Evolutionary conservation across 2,113 vertebrate species (phyloP), one percentile per base, ranked within the genome.

Genomic region (Microtus ochrogaster): DNA sequence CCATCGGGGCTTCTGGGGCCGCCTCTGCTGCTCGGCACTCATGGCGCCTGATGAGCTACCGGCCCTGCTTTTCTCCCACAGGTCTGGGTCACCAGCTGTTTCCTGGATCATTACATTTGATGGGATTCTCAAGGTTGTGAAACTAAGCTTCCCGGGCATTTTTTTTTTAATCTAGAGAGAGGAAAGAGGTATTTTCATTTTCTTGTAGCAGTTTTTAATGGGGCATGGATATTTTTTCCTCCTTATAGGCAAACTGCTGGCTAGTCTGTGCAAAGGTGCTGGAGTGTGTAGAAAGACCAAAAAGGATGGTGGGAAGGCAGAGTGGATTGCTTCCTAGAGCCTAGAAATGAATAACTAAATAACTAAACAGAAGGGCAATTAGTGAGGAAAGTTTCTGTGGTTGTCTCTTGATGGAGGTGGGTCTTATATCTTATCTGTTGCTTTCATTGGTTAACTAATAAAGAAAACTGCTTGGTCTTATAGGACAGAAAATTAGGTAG

Each of bases 201-300:
- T 82, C n/a, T 72, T 68, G 30, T 66, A 79, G 28, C 49, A 86
- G 13, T 87, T 95, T 89, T 90, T 78, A 95, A 86, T 93, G 55
- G 28, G 73, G 90, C 3, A 22, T 89, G 84, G 90, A 12, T 41
- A 30, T 88, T 87, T 84, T 81, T 81, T 63, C 3, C 39, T 24
- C 10, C 28, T 55, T 77, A 6, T 58, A 65, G 72, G 19, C 83
- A 82, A 83, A 87, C 13, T 65, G 82, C 96, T 91, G 65, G 83
- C n/a, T 83, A 44, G 28, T 92, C 68, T 84, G 24, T 96, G 39
- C 84, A 47, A 96, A 95, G 81, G 49, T 41, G 19, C 83, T 87
- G n/a, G 19, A 68, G 17, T 19, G 17, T 65, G 52, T 86, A 89
- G 52, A 78, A 73, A 83, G 47, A 26, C 63, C 17, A 7, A 92